phyloP scores from a whole-genome alignment of 2,797 vertebrate genomes.

The Lerista edwardsae region DNA sequence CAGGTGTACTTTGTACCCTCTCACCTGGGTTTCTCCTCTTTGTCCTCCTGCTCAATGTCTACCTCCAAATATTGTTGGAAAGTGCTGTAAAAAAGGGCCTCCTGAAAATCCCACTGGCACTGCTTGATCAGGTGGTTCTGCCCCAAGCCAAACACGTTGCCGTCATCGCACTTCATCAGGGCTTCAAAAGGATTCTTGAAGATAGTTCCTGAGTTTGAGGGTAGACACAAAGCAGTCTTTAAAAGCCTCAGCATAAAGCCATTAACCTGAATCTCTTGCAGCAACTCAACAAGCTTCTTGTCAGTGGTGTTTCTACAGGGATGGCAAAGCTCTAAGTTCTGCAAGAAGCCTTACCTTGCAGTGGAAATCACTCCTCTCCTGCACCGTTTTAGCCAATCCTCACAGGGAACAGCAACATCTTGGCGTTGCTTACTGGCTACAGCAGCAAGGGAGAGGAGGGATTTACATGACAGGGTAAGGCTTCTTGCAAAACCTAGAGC shows the following conservation, averaged over 20 bases:
- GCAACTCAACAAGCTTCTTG: too few species aligned
- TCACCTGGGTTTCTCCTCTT: slow-evolving; percentile 73
- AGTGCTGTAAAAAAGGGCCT: slow-evolving; percentile 66
- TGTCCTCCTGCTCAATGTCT: slow-evolving; percentile 37
- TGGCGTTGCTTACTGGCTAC: too few species aligned
- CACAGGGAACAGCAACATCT: too few species aligned
- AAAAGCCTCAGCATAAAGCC: neutral
- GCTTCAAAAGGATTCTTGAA: slow-evolving; percentile 75
- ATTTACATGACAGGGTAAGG: too few species aligned
- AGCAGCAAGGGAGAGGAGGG: too few species aligned
- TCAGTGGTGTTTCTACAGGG: too few species aligned
- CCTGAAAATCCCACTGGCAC: slow-evolving; percentile 73
- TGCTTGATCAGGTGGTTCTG: slow-evolving; percentile 77
- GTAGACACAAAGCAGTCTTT: neutral
- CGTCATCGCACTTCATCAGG: slow-evolving; percentile 72
- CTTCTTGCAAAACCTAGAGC: too few species aligned
- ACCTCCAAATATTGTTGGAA: slow-evolving; percentile 68
- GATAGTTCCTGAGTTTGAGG: slow-evolving; percentile 50
- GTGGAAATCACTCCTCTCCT: too few species aligned
- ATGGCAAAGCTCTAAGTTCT: too few species aligned
- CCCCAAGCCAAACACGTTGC: slow-evolving; percentile 76
- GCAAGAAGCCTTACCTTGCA: too few species aligned
- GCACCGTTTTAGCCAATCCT: too few species aligned
- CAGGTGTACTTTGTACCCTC: neutral
- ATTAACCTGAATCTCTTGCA: neutral